These are phyloP conservation scores for Diplosoma virens DNA, from an alignment of 23 tunicate genomes.

Conservation along the genomic window DNA sequence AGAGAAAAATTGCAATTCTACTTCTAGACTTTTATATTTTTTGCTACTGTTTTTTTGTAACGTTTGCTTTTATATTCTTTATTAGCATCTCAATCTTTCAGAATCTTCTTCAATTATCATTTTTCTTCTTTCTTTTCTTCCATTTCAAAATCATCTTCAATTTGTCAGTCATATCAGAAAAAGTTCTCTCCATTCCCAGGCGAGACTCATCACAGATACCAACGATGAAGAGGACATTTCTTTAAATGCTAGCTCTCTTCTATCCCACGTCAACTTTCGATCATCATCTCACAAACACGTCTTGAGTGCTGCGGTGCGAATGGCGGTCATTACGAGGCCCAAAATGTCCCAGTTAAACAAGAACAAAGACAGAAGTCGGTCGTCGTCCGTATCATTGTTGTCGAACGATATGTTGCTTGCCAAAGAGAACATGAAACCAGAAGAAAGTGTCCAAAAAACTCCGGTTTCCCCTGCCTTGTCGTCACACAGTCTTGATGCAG, in stretches of 20 bases:
- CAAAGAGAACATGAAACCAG: neutral
- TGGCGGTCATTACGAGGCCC: neutral
- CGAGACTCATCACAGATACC: neutral
- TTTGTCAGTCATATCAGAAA: neutral
- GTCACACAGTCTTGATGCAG: neutral
- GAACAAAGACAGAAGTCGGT: too few species aligned
- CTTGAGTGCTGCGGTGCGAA: slow-evolving; percentile 1
- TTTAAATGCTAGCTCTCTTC: neutral
- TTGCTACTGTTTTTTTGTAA: neutral
- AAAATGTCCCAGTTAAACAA: neutral
- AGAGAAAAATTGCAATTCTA: neutral
- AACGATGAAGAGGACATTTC: slow-evolving; percentile 5
- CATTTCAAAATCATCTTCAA: neutral
- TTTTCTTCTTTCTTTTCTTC: neutral
- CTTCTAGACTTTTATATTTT: neutral
- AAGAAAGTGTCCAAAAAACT: too few species aligned
- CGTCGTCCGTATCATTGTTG: neutral
- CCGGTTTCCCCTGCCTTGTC: too few species aligned
- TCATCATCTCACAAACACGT: slow-evolving; percentile 21
- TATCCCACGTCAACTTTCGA: neutral
- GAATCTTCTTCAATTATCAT: neutral
- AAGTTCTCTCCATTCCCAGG: neutral
- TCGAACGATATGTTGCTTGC: neutral
- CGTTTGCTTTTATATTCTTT: neutral
- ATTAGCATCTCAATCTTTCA: neutral